phyloP scores from a whole-genome alignment of 2,113 vertebrate genomes.

The Catagonus wagneri region DNA sequence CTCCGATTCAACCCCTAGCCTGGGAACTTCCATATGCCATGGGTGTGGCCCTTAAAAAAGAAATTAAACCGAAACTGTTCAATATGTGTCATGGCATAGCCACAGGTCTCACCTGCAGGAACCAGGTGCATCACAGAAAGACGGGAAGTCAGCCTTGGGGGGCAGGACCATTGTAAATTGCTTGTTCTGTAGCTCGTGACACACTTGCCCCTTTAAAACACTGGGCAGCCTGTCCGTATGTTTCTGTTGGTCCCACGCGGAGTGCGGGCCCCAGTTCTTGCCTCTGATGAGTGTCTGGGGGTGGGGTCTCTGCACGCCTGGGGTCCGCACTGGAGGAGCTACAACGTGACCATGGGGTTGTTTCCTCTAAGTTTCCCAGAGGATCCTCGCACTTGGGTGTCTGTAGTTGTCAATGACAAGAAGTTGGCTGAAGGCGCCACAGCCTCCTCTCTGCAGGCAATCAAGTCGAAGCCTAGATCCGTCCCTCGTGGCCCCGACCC shows the following conservation, averaged over 20 bases:
- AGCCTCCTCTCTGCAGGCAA: not conserved
- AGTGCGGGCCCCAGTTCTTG: not conserved
- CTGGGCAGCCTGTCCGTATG: not conserved
- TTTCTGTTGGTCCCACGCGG: not conserved
- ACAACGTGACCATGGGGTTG: fast-evolving
- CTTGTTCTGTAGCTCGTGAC: not conserved
- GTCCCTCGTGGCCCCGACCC: not conserved
- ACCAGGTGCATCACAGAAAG: not conserved
- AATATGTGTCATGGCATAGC: not conserved
- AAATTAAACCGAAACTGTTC: not conserved
- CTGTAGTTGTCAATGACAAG: not conserved
- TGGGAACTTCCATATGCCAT: too few species aligned
- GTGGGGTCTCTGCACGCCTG: not conserved
- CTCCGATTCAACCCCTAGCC: too few species aligned
- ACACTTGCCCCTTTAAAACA: not conserved
- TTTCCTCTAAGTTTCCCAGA: not conserved
- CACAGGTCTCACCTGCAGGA: not conserved
- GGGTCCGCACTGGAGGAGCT: not conserved
- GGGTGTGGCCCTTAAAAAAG: too few species aligned
- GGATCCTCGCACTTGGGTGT: not conserved
- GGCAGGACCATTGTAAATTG: not conserved
- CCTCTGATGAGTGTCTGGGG: not conserved
- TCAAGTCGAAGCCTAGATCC: not conserved
- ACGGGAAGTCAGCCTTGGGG: not conserved
- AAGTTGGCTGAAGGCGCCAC: not conserved